These are phyloP conservation scores for Melanaphis sacchari DNA, from an alignment of 1,140 invertebrate genomes.

Conservation along the genomic window DNA sequence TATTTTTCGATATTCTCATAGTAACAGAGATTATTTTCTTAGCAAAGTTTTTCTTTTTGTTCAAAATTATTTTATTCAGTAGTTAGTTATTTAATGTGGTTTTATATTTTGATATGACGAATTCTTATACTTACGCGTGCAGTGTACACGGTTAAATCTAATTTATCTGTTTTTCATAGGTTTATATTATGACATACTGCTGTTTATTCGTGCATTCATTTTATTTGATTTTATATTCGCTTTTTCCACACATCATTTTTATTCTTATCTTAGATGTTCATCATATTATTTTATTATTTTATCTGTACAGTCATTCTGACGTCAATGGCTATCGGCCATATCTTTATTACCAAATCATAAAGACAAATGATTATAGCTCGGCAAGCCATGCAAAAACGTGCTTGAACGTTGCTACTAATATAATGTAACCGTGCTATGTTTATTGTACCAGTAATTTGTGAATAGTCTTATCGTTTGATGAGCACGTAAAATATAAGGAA, in stretches of 20 bases:
- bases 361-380: not conserved
- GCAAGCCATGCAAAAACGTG: not conserved
- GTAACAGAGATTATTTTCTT: not conserved
- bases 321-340: not conserved
- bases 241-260: constrained; percentile 9
- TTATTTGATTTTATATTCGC: not conserved
- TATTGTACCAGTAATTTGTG: not conserved
- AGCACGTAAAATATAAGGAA: not conserved
- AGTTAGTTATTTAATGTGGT: not conserved
- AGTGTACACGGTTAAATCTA: not conserved
- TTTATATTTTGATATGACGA: not conserved
- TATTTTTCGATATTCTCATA: not conserved
- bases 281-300: constrained; percentile 13
- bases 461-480: not conserved
- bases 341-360: constrained; percentile 5
- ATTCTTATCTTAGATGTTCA: not conserved
- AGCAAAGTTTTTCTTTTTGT: not conserved
- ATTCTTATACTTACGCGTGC: not conserved
- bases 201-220: not conserved
- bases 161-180: not conserved
- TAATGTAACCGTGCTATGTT: not conserved
- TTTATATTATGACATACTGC: not conserved
- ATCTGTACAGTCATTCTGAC: not conserved
- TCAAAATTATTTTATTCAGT: not conserved
- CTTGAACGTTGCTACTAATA: not conserved